phyloP scores from a whole-genome alignment of 2,888 invertebrate species.

The Drosophila helvetica region DNA sequence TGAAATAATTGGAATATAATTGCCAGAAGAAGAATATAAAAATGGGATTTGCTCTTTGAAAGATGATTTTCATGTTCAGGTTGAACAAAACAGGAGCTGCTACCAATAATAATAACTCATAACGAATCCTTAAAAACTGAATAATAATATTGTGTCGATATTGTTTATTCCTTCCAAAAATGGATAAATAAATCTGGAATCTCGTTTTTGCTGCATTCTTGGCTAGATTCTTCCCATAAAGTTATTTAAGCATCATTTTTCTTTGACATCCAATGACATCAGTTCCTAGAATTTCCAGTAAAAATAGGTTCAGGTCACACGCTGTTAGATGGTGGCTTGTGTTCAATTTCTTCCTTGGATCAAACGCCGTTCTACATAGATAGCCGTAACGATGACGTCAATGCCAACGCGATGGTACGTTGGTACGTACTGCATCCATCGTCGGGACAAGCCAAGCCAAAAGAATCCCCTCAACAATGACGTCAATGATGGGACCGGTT shows the following conservation, averaged over 20 bases:
- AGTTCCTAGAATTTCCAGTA: background rate
- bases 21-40: no score
- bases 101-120: no score
- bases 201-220: no score
- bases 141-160: no score
- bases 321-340: background rate
- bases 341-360: background rate
- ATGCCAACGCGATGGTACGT: background rate
- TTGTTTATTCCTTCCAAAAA: no score
- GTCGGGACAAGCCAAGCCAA: constrained; percentile 7
- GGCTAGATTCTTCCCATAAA: background rate
- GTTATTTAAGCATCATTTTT: background rate
- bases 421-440: constrained; percentile 55
- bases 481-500: constrained; percentile 44
- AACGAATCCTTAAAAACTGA: no score
- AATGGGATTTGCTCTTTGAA: no score
- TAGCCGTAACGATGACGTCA: constrained; percentile 36
- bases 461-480: constrained; percentile 25
- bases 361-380: constrained; percentile 4
- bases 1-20: no score
- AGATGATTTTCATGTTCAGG: no score
- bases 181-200: no score
- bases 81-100: no score
- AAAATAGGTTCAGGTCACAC: background rate
- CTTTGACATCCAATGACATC: background rate